A percentile compares a stretch with the other conserved stretches of the same genome.
Evolutionary conservation across 2,888 invertebrate species (phyloP).

Genomic region (Sepiola atlantica): DNA sequence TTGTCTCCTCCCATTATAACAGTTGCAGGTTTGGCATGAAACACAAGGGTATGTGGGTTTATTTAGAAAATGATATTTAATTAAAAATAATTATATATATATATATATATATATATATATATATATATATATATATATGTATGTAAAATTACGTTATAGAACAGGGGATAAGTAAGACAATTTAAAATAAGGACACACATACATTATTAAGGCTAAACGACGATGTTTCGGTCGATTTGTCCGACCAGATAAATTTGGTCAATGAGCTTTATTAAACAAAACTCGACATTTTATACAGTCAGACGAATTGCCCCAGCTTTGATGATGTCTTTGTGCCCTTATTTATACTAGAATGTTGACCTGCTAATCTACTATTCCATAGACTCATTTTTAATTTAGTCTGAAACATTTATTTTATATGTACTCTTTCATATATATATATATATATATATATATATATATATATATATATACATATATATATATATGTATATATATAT

Average conservation of each 20-base stretch:
- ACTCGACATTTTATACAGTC: too few relatives aligned
- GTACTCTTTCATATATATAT: too few relatives aligned
- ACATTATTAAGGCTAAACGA: too few relatives aligned
- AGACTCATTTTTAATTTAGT: not conserved
- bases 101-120: constrained; percentile 32
- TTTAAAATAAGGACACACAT: not conserved
- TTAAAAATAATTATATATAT: not conserved
- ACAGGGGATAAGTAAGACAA: not conserved
- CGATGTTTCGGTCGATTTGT: too few relatives aligned
- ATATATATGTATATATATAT: not conserved
- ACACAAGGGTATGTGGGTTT: not conserved
- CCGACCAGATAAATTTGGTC: too few relatives aligned
- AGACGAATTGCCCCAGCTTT: not conserved
- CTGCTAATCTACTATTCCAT: not conserved
- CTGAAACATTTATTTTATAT: too few relatives aligned
- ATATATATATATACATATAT: not conserved
- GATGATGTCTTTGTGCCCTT: not conserved
- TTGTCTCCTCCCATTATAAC: too few relatives aligned
- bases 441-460: constrained; percentile 17
- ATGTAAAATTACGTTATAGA: not conserved
- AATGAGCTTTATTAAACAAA: too few relatives aligned
- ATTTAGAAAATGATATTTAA: not conserved
- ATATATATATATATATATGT: constrained; percentile 3
- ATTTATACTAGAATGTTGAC: not conserved
- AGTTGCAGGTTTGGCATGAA: too few relatives aligned